A percentile compares a stretch with the other conserved stretches of the same genome.
phyloP scores from a whole-genome alignment of 2,797 vertebrate genomes.

The Acrocephalus scirpaceus region DNA sequence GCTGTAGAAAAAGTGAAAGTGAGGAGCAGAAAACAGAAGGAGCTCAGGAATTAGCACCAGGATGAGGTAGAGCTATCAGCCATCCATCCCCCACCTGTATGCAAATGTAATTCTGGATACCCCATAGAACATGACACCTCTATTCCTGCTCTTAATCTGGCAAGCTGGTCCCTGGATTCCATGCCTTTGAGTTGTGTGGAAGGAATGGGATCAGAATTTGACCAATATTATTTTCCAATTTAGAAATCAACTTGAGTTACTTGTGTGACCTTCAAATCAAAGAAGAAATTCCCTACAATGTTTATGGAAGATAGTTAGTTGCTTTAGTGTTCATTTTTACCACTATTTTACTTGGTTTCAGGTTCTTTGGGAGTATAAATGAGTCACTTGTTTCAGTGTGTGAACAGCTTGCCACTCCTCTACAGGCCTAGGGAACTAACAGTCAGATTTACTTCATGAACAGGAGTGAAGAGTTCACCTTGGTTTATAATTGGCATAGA shows the following conservation, averaged over 20 bases:
- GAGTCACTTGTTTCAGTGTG: background rate
- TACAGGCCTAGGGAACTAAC: background rate
- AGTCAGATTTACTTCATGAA: background rate
- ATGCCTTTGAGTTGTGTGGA: background rate
- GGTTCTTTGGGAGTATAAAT: background rate
- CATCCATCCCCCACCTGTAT: background rate
- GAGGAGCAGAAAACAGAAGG: background rate
- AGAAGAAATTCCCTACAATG: background rate
- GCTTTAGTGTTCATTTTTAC: background rate
- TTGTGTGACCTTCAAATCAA: background rate
- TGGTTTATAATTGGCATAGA: background rate
- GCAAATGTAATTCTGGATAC: background rate
- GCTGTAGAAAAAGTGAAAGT: background rate
- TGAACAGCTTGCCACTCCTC: background rate
- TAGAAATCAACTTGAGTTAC: background rate
- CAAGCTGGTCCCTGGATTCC: background rate
- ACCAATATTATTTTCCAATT: background rate
- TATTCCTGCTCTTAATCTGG: background rate
- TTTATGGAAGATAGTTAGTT: background rate
- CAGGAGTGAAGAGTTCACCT: background rate
- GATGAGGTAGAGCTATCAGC: background rate
- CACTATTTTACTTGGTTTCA: background rate
- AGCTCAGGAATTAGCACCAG: background rate
- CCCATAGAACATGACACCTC: fast-evolving
- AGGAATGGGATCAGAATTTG: background rate